These are phyloP conservation scores for Papilio xuthus DNA, from an alignment of 1,140 invertebrate genomes.

Conservation along the genomic window DNA sequence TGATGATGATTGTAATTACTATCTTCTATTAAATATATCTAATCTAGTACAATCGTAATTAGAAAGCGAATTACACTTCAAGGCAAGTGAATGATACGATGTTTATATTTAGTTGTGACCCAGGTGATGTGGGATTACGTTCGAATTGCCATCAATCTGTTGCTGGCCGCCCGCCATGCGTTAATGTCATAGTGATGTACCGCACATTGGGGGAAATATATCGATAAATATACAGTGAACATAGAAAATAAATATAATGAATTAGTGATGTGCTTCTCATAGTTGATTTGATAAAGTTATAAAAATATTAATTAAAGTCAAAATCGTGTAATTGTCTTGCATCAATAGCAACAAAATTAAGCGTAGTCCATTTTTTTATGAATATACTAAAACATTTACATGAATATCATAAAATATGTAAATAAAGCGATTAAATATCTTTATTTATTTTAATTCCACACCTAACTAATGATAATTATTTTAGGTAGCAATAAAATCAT, in stretches of 20 bases:
- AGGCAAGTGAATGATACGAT: conserved; percentile 42
- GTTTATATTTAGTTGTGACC: conserved; percentile 48
- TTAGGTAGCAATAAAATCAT: not conserved
- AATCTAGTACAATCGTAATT: not conserved
- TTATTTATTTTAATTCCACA: not conserved
- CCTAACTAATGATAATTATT: not conserved
- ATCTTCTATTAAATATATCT: no score
- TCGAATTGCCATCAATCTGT: conserved; percentile 42
- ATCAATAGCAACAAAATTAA: not conserved
- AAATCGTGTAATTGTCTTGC: no score
- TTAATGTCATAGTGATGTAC: conserved; percentile 45
- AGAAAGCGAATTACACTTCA: conserved; percentile 34
- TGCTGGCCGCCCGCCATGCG: conserved; percentile 44
- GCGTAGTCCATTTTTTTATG: not conserved
- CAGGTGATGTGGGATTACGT: conserved; percentile 46
- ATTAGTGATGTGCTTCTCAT: not conserved
- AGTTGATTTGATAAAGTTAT: conserved; percentile 16
- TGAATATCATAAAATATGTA: not conserved
- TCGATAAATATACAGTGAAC: conserved; percentile 38
- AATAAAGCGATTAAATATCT: not conserved
- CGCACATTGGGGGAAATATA: not conserved
- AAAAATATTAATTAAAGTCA: not conserved
- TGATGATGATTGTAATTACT: no score
- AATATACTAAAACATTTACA: not conserved
- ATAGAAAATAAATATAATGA: not conserved